Base-by-base conservation (phyloP, 2,113 vertebrate species). In the Anolis sagrei region DNA sequence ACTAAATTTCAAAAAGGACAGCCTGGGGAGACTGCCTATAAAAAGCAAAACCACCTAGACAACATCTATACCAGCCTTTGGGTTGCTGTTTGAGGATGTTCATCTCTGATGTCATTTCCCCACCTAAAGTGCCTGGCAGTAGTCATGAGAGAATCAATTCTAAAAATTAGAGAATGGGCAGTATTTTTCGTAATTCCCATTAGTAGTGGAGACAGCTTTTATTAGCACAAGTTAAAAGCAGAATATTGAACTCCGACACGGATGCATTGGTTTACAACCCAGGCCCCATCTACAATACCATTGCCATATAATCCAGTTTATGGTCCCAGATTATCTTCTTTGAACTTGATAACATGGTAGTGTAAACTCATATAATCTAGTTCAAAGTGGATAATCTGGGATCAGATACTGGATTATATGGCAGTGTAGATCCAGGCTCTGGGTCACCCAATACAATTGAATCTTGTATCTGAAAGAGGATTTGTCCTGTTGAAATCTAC, bases 21-120 rank as follows among this genome's bases (percentile, higher is more conserved):
- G 54, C 85, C 86, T 81, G 83, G 81, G 87, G 89, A 89, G 87
- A 89, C 75, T 89, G 21, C 54, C 68, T 82, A 64, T 78, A 34
- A 51, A 82, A 85, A 88, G 32, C 18, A 82, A n/a, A 36, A 39
- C 5, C 61, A n/a, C 16, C 64, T 58, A 83, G 36, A 75, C n/a
- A 75, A 13, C 48, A 76, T 51, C 27, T 58, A 58, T 58, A 14
- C 27, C 27, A 10, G n/a, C 27, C 25, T 64, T n/a, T 32, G 27
- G 51, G 3, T 6, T 69, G 29, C 54, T 75, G 34, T 64, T 75
- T 62, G 18, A 11, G 70, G 32, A 69, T 90, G 84, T 64, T 54
- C 29, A 32, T 39, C 62, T 87, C 78, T 72, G 74, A 70, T 62
- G 80, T 87, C 36, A 66, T 51, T 74, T 85, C 79, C 73, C 64